A percentile compares a stretch with the other conserved stretches of the same genome.
Conservation (phyloP, 2,797 vertebrate species). For the Pseudotriccus pelzelni region DNA sequence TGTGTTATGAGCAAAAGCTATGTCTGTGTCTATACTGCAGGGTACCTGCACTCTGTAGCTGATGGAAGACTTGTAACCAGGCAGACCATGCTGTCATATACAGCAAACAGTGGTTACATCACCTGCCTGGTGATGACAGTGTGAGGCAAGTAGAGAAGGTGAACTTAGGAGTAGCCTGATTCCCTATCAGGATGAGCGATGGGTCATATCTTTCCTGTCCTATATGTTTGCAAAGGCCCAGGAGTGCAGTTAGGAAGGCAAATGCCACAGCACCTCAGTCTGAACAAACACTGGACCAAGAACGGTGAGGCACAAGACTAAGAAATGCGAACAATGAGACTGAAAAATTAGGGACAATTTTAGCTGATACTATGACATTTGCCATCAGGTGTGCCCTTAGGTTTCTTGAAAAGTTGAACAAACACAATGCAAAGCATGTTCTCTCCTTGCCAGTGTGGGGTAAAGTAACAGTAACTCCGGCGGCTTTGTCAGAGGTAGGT, state of each 20-base stretch:
- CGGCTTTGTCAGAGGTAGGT: neutral
- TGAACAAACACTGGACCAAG: neutral
- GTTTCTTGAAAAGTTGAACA: neutral
- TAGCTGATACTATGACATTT: neutral
- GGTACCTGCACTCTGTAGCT: neutral
- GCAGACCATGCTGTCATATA: accelerated
- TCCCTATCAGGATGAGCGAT: neutral
- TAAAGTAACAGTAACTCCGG: neutral
- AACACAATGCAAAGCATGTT: neutral
- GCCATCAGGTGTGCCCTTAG: neutral
- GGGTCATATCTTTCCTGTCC: neutral
- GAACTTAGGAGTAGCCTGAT: neutral
- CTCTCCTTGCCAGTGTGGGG: neutral
- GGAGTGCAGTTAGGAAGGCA: neutral
- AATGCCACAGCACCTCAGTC: accelerated
- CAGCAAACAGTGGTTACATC: neutral
- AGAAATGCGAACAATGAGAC: neutral
- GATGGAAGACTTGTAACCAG: neutral
- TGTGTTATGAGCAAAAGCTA: neutral
- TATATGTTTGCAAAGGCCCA: neutral
- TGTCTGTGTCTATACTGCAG: neutral
- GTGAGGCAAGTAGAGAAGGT: neutral
- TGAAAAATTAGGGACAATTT: neutral
- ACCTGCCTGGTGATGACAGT: neutral
- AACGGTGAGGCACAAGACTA: neutral